Base-by-base conservation (phyloP, 2,113 vertebrate species). In the Formicarius rufipectus region DNA sequence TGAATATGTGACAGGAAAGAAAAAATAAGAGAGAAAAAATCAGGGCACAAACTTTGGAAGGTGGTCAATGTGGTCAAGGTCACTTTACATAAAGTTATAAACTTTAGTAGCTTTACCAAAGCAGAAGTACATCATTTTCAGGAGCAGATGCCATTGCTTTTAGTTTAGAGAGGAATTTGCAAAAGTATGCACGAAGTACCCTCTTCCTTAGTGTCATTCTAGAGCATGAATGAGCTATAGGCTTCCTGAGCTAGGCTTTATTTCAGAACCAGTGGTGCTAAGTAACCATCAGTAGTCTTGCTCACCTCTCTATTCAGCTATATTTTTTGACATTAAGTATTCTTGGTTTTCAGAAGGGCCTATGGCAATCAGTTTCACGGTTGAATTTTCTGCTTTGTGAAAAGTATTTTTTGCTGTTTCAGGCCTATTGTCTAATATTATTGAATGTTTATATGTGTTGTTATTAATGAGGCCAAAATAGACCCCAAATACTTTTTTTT, bases 301-400 rank as follows among this genome's bases (percentile, higher is more conserved):
- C 25, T 82, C 4, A 7, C 39, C 25, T 79, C 39, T 64, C 39
- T 73, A 3, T 50, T 50, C 7, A 30, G 23, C n/a, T 60, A 2
- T 39, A 3, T 21, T 86, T 79, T 44, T 12, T 27, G 28, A 28
- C 25, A 12, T 8, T 33, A 30, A 44, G 28, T 42, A 40, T 28
- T 12, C 39, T 67, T 24, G n/a, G 7, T 40, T 31, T 58, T 67
- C 31, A 79, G 72, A 63, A 72, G 16, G 37, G n/a, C 24, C 42
- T 52, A n/a, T 73, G 22, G 22, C 35, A 45, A 0, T 64, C 0
- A 0, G 24, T 78, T 66, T 53, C 37, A 44, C 23, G 14, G n/a
- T 3, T 62, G 6, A 19, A 13, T 67, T 55, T 37, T 55, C 19
- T 37, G 17, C 30, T 81, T 50, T 45, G 19, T 80, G 63, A 59